Evolutionary conservation across 2,888 invertebrate species (phyloP).

Genomic region (Napeogenes sylphis): DNA sequence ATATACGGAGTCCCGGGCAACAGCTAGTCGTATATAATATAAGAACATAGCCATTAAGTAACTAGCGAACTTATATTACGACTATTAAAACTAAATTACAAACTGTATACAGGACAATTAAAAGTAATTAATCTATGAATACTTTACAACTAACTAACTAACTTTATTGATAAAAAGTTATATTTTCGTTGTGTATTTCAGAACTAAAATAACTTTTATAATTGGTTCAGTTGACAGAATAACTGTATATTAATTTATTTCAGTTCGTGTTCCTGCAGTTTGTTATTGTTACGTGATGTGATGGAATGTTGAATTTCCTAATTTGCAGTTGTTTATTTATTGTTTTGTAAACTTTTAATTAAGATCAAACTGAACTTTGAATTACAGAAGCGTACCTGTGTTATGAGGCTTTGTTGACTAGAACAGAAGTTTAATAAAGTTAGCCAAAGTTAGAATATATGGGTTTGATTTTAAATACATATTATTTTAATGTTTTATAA

Average conservation of each 20-base stretch:
- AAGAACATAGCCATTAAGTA: too few species aligned
- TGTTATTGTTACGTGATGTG: slow-evolving; percentile 12
- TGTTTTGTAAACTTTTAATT: slow-evolving; percentile 6
- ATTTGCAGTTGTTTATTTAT: slow-evolving; percentile 26
- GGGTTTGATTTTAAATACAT: background rate
- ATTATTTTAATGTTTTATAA: too few species aligned
- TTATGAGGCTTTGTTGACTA: background rate
- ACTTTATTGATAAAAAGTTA: background rate
- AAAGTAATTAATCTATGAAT: too few species aligned
- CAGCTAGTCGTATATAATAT: too few species aligned
- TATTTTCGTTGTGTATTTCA: background rate
- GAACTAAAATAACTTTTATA: background rate
- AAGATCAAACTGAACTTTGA: slow-evolving; percentile 3
- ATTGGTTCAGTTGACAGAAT: background rate
- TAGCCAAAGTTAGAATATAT: background rate
- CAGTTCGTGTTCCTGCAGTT: background rate
- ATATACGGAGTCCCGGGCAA: too few species aligned
- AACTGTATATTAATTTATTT: background rate
- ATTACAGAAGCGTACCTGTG: background rate
- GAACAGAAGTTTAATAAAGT: background rate
- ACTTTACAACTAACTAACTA: too few species aligned
- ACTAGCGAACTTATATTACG: too few species aligned
- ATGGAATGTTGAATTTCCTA: slow-evolving; percentile 27
- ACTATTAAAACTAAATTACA: too few species aligned
- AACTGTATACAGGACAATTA: too few species aligned